Conservation (phyloP, 2,888 invertebrate genomes). For the Leucozona laternaria region DNA sequence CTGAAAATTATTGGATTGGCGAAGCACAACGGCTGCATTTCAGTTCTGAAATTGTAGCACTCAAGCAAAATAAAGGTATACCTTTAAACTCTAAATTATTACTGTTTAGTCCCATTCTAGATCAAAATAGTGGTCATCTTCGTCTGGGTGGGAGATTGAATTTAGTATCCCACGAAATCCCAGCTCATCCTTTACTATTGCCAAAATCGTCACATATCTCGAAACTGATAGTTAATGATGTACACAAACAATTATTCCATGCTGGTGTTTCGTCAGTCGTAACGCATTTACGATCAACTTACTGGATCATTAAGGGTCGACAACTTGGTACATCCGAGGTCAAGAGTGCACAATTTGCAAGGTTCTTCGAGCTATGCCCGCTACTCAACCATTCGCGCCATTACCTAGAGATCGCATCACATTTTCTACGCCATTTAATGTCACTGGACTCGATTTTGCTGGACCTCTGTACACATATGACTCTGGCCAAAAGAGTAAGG, state of each 20-base stretch:
- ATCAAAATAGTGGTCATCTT: not conserved
- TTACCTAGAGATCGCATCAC: too few relatives aligned
- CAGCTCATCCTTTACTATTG: slow-evolving; percentile 7
- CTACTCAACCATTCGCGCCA: too few relatives aligned
- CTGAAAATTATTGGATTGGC: slow-evolving; percentile 34
- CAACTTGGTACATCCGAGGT: not conserved
- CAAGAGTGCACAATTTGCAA: not conserved
- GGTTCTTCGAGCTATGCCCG: too few relatives aligned
- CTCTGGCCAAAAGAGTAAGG: too few relatives aligned
- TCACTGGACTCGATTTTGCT: too few relatives aligned
- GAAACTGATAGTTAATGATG: slow-evolving; percentile 3
- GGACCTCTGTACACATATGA: too few relatives aligned
- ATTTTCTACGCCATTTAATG: too few relatives aligned
- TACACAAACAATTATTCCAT: not conserved
- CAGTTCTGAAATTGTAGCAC: slow-evolving; percentile 26
- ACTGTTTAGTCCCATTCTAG: slow-evolving; percentile 33
- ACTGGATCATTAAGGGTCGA: not conserved
- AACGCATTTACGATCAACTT: not conserved
- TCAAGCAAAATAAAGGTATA: slow-evolving; percentile 23
- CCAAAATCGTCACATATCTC: slow-evolving; percentile 12
- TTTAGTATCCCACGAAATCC: not conserved
- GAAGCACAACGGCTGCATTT: slow-evolving; percentile 36
- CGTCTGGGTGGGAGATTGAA: not conserved
- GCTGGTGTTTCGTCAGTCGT: slow-evolving; percentile 1
- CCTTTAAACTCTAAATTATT: slow-evolving; percentile 30